Base-by-base conservation (phyloP, 2,113 vertebrate species). In the Etia nguti region DNA sequence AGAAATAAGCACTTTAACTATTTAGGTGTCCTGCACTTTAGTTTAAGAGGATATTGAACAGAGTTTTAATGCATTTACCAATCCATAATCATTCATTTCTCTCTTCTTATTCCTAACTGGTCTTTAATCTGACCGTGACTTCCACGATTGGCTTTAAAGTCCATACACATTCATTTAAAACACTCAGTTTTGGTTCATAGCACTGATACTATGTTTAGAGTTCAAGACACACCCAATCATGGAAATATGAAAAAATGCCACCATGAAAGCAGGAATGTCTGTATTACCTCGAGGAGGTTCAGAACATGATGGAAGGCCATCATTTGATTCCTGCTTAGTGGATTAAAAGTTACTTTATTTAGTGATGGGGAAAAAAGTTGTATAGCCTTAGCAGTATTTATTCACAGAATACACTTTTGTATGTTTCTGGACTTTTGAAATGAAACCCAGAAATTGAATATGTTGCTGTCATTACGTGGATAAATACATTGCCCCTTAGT, bases 141-240 rank as follows among this genome's bases (percentile, higher is more conserved):
- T 36, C 15, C 80, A 6, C 5, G 43, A 34, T 91, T 86, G 91
- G 85, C 82, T 92, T 82, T 68, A 34, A 85, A 80, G 48, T 91
- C 79, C 88, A 70, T 82, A n/a, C 79, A 89, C 87, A 81, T 80
- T 80, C 43, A 80, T 88, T 92, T 65, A 68, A 88, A 93, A 93
- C 92, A 89, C 90, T 90, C 91, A 82, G 91, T 95, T 95, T 92
- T 90, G 90, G 90, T 90, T 93, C 84, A 87, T 92, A 84, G 75
- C 68, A 20, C 48, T 26, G 81, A 41, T 46, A 1, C 84, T 90
- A 90, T 91, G 89, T 93, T 93, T 86, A 89, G 84, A 86, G 22
- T 80, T 34, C 1, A 48, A 62, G 75, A 86, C 89, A 88, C 91
- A 87, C 94, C 89, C 92, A 24, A 24, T 68, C 70, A 89, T 84